phyloP scores from a whole-genome alignment of 2,113 vertebrate species.

The Malurus melanocephalus region DNA sequence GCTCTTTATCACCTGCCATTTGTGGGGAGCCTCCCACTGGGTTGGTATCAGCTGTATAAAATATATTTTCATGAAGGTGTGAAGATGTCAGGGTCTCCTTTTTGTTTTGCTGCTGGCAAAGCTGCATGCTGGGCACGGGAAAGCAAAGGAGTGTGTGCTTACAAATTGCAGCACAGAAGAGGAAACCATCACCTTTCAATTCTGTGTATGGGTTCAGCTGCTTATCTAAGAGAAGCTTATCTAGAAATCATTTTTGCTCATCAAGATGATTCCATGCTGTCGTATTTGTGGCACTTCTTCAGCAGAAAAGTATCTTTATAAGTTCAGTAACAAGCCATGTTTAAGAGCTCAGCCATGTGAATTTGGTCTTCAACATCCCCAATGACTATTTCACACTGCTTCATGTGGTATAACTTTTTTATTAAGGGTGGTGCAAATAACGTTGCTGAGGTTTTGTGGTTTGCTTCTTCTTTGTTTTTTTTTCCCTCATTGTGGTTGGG shows the following conservation, averaged over 20 bases:
- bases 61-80: neutral
- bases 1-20: neutral
- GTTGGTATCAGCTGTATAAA: neutral
- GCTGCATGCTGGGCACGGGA: neutral
- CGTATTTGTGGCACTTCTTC: neutral
- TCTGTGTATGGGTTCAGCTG: neutral
- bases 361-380: neutral
- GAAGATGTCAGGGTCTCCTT: neutral
- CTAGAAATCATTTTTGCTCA: neutral
- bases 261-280: neutral
- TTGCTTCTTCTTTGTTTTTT: neutral
- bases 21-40: neutral
- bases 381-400: neutral
- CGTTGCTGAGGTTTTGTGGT: neutral
- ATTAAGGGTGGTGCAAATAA: neutral
- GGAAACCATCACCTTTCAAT: neutral
- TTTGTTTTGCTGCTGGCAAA: neutral
- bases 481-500: accelerated
- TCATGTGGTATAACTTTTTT: neutral
- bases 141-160: neutral
- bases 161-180: neutral
- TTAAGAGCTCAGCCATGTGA: neutral
- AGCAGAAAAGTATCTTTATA: neutral
- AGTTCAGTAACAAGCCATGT: neutral
- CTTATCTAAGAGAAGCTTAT: neutral